Percentiles rank a stretch among this genome's conserved stretches.
Evolutionary conservation across 2,797 vertebrate species (phyloP).

Genomic region (Pseudomugil gertrudae): DNA sequence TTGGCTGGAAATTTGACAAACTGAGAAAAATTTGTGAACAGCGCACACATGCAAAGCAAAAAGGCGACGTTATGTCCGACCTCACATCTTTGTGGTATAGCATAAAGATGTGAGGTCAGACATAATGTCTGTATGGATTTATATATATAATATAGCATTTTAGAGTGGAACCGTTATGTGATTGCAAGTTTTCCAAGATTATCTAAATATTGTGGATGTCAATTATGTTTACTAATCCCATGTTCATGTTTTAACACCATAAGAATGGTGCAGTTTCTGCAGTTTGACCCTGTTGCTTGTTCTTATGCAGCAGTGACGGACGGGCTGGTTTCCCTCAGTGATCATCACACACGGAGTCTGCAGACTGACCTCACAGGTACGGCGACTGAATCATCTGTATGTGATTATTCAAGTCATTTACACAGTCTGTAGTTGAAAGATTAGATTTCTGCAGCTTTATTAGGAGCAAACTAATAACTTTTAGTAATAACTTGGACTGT

Average conservation of each 20-base stretch:
- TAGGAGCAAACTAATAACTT: not conserved
- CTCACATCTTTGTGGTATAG: not conserved
- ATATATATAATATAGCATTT: too few relatives aligned
- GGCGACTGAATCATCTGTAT: not conserved
- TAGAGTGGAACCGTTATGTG: not conserved
- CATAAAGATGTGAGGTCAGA: too few relatives aligned
- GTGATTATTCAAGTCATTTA: not conserved
- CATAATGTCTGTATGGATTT: too few relatives aligned
- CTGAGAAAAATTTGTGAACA: too few relatives aligned
- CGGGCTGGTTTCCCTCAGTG: constrained; percentile 16
- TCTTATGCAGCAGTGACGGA: constrained; percentile 54
- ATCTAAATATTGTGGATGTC: not conserved
- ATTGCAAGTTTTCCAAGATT: not conserved
- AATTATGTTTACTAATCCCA: not conserved
- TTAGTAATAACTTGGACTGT: not conserved
- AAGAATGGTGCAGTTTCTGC: not conserved
- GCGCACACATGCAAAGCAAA: too few relatives aligned
- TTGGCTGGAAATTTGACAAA: too few relatives aligned
- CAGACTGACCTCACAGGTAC: constrained; percentile 63
- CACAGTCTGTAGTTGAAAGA: too few relatives aligned
- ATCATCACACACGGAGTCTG: constrained; percentile 47
- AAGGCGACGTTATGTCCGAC: too few relatives aligned
- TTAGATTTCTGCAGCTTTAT: constrained; percentile 2
- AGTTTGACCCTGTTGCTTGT: constrained; percentile 4
- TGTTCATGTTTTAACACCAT: not conserved